A percentile compares a stretch with the other conserved stretches of the same genome.
phyloP scores from a whole-genome alignment of 1,140 invertebrate genomes.

The Meloidogyne chitwoodi region DNA sequence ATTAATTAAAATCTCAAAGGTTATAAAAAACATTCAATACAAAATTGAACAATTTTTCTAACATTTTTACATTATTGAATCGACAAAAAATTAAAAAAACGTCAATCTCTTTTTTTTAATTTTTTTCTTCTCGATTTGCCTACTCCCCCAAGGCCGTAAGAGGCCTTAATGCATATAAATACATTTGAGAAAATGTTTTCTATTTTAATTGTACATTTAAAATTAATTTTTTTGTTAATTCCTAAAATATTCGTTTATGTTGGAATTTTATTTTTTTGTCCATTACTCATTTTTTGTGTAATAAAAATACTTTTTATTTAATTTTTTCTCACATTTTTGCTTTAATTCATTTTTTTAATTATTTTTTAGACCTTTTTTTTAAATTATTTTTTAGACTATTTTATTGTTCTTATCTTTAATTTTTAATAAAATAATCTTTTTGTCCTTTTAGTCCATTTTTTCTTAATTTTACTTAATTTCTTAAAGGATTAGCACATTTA shows the following conservation, averaged over 20 bases:
- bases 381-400: neutral
- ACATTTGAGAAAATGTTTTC: neutral
- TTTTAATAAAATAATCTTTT: neutral
- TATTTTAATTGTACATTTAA: neutral
- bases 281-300: neutral
- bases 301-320: neutral
- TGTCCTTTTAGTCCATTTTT: neutral
- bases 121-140: neutral
- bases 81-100: neutral
- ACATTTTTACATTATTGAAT: neutral
- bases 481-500: neutral
- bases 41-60: no score
- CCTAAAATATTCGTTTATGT: neutral
- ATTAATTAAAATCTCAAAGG: no score
- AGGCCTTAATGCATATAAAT: neutral
- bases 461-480: neutral
- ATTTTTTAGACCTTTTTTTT: neutral
- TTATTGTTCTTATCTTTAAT: neutral
- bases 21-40: no score
- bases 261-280: neutral
- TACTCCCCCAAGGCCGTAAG: neutral
- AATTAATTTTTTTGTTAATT: slow-evolving; percentile 1
- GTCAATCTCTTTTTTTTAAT: neutral
- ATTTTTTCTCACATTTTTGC: neutral
- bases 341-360: neutral